Conservation (phyloP, 2,113 vertebrate species). For the Zootoca vivipara region DNA sequence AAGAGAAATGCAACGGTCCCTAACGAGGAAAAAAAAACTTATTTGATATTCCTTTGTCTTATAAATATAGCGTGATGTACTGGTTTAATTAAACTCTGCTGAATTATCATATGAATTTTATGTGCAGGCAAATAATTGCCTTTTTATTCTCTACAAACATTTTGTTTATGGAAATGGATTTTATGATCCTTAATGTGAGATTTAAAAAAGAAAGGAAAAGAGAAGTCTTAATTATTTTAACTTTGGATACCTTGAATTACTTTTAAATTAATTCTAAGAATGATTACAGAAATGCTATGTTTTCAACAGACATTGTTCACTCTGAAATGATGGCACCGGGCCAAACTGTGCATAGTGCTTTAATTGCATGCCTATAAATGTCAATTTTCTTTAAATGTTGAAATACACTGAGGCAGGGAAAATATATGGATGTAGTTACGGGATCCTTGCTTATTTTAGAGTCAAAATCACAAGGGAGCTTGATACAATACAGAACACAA, state of each 20-base stretch:
- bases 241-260: slow-evolving; percentile 53
- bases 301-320: slow-evolving; percentile 38
- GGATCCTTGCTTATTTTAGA: not conserved
- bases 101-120: slow-evolving; percentile 85
- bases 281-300: slow-evolving; percentile 46
- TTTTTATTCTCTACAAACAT: slow-evolving; percentile 69
- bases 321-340: not conserved
- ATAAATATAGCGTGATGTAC: slow-evolving; percentile 76
- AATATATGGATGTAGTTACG: not conserved
- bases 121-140: slow-evolving; percentile 79
- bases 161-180: slow-evolving; percentile 70
- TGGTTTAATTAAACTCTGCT: slow-evolving; percentile 86
- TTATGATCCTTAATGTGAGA: slow-evolving; percentile 55
- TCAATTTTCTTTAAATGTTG: not conserved
- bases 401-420: not conserved
- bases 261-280: slow-evolving; percentile 63
- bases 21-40: slow-evolving; percentile 22
- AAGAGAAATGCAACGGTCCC: slow-evolving; percentile 56
- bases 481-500: not conserved
- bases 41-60: slow-evolving; percentile 67
- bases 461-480: not conserved
- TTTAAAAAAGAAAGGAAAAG: slow-evolving; percentile 38
- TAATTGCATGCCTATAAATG: not conserved
- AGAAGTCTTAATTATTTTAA: slow-evolving; percentile 52
- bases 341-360: not conserved